Evolutionary conservation across 1,140 invertebrate species (phyloP), one percentile per base, ranked within the genome.

Genomic region (Lasaia peninsularis): DNA sequence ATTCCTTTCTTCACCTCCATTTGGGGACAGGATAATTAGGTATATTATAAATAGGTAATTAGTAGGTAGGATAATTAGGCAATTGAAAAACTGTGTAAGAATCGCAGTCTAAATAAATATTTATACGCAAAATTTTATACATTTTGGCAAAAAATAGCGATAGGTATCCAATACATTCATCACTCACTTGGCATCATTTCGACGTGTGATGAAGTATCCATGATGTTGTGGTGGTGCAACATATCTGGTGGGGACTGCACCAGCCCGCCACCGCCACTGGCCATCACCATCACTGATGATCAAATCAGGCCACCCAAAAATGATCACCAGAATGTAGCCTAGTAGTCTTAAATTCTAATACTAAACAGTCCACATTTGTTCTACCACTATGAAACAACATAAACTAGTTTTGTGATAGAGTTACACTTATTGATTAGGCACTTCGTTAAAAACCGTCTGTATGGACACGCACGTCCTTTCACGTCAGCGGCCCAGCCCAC

Each of bases 161-260:
- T 4, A 28, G 5, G 5, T 28, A 28, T 28, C 12, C 8, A 12
- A 20, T 20, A 16, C 14, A 20, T 16, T 14, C 49, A 33, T 8
- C 20, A 67, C 63, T 88, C 52, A 88, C 84, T 88, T 34, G 84
- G 82, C 84, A 88, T 88, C 78, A 88, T 88, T 63, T 88, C 85
- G 8, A 88, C 85, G 61, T 88, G 85, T 33, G 82, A 84, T 8
- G 85, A 88, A 6, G 85, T 88, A 56, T 88, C 85, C 85, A 88
- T 88, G 53, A 88, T 84, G 64, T 78, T 83, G 64, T 88, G 85
- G 57, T 87, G 84, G 73, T 88, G 85, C 67, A 88, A 70, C 85
- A 88, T 88, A 54, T 88, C 85, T 35, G 85, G 85, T 82, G 85
- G 85, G 82, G 85, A 88, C 80, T 88, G 85, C 60, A 88, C 80